These are phyloP conservation scores for Chloropsis hardwickii DNA, from an alignment of 2,113 vertebrate species.

Conservation along the genomic window DNA sequence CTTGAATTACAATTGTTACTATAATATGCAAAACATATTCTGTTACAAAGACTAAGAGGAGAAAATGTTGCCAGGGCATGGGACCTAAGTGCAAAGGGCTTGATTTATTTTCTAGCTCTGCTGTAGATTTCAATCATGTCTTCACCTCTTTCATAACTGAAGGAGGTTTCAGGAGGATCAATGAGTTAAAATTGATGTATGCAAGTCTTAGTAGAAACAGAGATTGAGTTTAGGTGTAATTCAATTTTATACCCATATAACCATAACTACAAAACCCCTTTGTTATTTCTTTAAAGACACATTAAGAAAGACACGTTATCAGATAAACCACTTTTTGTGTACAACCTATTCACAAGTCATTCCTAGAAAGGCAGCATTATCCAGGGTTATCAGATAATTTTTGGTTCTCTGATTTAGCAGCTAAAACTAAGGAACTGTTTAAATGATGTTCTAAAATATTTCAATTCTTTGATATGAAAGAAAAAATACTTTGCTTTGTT, in stretches of 20 bases:
- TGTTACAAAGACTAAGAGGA: neutral
- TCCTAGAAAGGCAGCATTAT: neutral
- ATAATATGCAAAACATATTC: neutral
- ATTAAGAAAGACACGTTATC: neutral
- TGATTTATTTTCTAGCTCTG: neutral
- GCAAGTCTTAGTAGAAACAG: neutral
- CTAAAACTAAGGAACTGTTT: neutral
- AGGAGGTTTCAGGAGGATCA: neutral
- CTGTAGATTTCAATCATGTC: neutral
- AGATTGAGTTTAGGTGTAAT: neutral
- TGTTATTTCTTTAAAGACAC: neutral
- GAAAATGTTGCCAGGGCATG: neutral
- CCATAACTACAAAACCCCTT: neutral
- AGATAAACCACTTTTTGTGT: neutral
- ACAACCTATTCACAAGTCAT: neutral
- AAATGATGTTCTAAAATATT: neutral
- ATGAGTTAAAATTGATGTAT: neutral
- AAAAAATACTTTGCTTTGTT: neutral
- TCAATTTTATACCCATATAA: neutral
- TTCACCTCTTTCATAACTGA: neutral
- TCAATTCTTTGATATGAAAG: neutral
- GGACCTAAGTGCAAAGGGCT: neutral
- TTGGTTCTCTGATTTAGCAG: neutral
- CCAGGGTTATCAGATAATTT: neutral
- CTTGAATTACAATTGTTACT: neutral